phyloP scores from a whole-genome alignment of 2,888 invertebrate genomes.

The Andricus curvator region DNA sequence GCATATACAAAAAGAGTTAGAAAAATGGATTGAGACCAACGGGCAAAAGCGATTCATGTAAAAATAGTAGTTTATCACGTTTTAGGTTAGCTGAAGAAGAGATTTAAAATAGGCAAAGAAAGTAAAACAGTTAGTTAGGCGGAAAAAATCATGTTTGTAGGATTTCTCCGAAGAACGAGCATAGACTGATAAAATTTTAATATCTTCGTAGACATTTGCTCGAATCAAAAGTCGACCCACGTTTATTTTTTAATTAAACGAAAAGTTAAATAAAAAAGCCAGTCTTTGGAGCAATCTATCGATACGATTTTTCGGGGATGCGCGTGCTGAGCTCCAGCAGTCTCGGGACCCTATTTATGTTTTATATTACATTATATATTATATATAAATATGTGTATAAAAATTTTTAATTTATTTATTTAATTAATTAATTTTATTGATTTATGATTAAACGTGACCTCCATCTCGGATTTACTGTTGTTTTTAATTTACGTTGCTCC shows the following conservation, averaged over 20 bases:
- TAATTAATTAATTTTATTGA: conserved; percentile 78
- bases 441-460: conserved; percentile 76
- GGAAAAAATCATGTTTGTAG: conserved; percentile 12
- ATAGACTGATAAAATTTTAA: conserved; percentile 36
- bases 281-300: conserved; percentile 32
- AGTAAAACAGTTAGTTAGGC: conserved; percentile 9
- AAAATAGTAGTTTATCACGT: conserved; percentile 63
- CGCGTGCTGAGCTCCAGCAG: conserved; percentile 70
- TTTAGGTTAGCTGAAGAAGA: conserved; percentile 62
- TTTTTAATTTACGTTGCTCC: conserved; percentile 58
- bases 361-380: conserved; percentile 70
- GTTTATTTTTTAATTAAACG: conserved; percentile 21
- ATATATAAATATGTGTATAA: conserved; percentile 73
- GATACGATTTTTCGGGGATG: conserved; percentile 54
- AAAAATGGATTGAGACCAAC: conserved; percentile 45
- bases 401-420: conserved; percentile 78
- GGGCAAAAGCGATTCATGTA: conserved; percentile 62
- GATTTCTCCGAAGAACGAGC: conserved; percentile 30
- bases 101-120: conserved; percentile 56
- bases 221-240: not conserved
- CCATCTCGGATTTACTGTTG: conserved; percentile 68
- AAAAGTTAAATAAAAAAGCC: conserved; percentile 19
- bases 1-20: conserved; percentile 7
- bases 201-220: not conserved
- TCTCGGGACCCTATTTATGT: conserved; percentile 77